Conservation (phyloP, 2,113 vertebrate genomes). For the Cololabis saira region DNA sequence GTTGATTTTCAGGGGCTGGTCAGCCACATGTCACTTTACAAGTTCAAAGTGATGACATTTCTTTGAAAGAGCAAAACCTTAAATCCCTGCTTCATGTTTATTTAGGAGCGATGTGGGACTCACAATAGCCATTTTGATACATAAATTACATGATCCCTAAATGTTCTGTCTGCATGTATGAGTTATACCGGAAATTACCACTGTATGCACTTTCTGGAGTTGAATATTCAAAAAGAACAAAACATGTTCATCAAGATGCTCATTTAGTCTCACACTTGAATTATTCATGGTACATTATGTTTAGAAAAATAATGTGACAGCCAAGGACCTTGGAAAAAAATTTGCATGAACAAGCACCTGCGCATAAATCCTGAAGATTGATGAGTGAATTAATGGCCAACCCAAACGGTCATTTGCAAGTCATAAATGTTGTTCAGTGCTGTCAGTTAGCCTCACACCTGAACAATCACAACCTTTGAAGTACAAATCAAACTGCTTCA, state of each 20-base stretch:
- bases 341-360: constrained; percentile 80
- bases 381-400: constrained; percentile 73
- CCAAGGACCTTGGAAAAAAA: constrained; percentile 57
- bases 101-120: background rate
- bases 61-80: background rate
- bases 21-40: too few species aligned
- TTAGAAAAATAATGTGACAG: constrained; percentile 67
- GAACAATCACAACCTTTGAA: constrained; percentile 75
- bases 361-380: constrained; percentile 76
- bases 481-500: constrained; percentile 75
- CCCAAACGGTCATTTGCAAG: constrained; percentile 79
- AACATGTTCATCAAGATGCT: constrained; percentile 58
- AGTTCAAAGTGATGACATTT: background rate
- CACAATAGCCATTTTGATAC: background rate
- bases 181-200: constrained; percentile 36
- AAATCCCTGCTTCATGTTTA: background rate
- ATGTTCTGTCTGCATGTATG: constrained; percentile 14
- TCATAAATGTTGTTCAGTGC: constrained; percentile 71
- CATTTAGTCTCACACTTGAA: constrained; percentile 60
- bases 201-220: constrained; percentile 32
- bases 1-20: too few species aligned
- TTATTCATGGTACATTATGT: constrained; percentile 70
- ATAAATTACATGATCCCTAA: constrained; percentile 19
- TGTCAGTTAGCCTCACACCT: constrained; percentile 73
- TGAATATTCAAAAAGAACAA: constrained; percentile 55